Conservation (phyloP, 1,140 invertebrate genomes). For the Brachionus plicatilis region DNA sequence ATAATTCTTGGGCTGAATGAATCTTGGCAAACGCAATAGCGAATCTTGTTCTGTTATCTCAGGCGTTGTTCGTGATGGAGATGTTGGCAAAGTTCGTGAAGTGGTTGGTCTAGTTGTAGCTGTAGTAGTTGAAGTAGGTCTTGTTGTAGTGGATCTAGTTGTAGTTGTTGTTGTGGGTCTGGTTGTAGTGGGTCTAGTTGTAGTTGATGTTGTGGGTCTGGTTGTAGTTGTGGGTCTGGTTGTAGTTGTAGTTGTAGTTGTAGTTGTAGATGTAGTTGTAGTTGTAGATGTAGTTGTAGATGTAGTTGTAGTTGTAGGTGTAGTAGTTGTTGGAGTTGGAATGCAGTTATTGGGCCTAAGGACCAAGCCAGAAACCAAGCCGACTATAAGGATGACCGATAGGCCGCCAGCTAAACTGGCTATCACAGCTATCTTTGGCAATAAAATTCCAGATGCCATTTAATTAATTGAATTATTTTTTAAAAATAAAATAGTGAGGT, state of each 20-base stretch:
- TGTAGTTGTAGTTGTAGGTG: slow-evolving; percentile 46
- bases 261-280: slow-evolving; percentile 56
- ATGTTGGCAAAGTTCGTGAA: slow-evolving; percentile 34
- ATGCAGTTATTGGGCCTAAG: slow-evolving; percentile 9
- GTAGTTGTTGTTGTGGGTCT: slow-evolving; percentile 46
- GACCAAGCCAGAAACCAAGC: background rate
- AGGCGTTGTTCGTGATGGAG: background rate
- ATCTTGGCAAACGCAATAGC: background rate
- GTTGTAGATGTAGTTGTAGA: slow-evolving; percentile 52
- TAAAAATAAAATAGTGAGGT: background rate
- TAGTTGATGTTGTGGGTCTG: slow-evolving; percentile 56
- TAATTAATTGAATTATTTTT: background rate
- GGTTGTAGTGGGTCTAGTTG: slow-evolving; percentile 47
- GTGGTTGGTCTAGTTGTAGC: slow-evolving; percentile 4
- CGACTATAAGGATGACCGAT: background rate
- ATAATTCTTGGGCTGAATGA: background rate
- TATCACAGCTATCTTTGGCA: background rate
- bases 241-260: slow-evolving; percentile 48
- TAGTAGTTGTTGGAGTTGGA: slow-evolving; percentile 46
- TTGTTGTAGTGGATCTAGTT: slow-evolving; percentile 48
- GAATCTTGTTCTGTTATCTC: background rate
- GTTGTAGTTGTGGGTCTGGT: slow-evolving; percentile 50
- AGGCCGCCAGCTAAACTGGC: background rate
- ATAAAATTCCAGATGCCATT: background rate
- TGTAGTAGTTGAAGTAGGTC: background rate